Conservation (phyloP, 1,140 invertebrate genomes). For the Bombus waltoni region DNA sequence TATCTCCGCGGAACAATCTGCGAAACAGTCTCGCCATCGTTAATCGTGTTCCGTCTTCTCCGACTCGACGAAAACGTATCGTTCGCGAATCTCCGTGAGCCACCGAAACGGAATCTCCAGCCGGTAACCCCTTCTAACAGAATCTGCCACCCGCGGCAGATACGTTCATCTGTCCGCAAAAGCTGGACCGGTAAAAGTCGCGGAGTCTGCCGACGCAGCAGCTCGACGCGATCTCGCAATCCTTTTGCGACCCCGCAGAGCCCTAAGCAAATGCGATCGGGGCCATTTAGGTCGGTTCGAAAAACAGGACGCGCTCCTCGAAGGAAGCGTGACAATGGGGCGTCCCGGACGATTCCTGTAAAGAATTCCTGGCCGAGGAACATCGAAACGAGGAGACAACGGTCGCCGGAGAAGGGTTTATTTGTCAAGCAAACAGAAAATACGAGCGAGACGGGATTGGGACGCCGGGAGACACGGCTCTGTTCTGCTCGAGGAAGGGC, state of each 20-base stretch:
- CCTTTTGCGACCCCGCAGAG: too few species aligned
- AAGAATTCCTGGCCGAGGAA: conserved; percentile 14
- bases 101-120: neutral
- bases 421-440: conserved; percentile 79
- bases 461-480: neutral
- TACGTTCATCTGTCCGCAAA: neutral
- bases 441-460: conserved; percentile 53
- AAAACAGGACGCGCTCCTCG: neutral
- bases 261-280: conserved; percentile 22
- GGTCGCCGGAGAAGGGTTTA: conserved; percentile 66
- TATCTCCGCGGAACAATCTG: too few species aligned
- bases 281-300: neutral
- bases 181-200: neutral
- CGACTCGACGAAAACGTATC: too few species aligned
- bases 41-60: neutral
- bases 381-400: conserved; percentile 3
- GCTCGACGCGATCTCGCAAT: neutral
- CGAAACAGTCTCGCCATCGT: neutral
- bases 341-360: conserved; percentile 22
- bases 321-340: conserved; percentile 35
- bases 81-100: neutral
- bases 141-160: too few species aligned
- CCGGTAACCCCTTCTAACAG: neutral
- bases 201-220: neutral
- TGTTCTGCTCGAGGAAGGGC: conserved; percentile 39